These are phyloP conservation scores for Morpho deidamia DNA, from an alignment of 2,888 invertebrate species.

Conservation along the genomic window DNA sequence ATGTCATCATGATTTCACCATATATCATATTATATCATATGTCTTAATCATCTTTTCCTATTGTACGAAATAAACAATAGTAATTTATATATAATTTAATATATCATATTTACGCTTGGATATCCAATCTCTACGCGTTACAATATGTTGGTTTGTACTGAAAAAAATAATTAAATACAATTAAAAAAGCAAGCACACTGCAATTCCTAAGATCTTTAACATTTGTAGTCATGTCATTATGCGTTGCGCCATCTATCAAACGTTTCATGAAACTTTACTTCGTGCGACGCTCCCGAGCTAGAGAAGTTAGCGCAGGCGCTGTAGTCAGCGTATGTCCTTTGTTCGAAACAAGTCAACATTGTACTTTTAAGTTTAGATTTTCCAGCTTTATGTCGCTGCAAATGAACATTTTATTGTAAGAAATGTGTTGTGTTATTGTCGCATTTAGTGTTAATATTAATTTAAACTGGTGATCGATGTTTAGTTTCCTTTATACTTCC, in stretches of 20 bases:
- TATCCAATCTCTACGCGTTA: too few relatives aligned
- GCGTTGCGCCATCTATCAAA: conserved; percentile 61
- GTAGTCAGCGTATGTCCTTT: conserved; percentile 76
- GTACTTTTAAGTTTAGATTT: conserved; percentile 62
- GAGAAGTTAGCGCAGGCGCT: conserved; percentile 73
- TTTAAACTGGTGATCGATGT: conserved; percentile 42
- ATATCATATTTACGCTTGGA: too few relatives aligned
- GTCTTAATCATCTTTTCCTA: too few relatives aligned
- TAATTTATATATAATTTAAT: too few relatives aligned
- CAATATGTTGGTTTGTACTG: too few relatives aligned
- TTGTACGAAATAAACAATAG: too few relatives aligned
- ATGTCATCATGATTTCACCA: too few relatives aligned
- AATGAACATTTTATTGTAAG: conserved; percentile 47
- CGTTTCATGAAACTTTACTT: conserved; percentile 35
- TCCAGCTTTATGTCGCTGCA: conserved; percentile 47
- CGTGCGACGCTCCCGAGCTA: conserved; percentile 58
- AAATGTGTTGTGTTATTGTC: conserved; percentile 47
- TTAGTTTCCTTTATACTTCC: conserved; percentile 42
- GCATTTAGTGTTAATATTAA: conserved; percentile 36
- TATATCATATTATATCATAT: too few relatives aligned
- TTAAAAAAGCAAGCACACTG: too few relatives aligned
- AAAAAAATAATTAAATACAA: too few relatives aligned
- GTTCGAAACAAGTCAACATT: conserved; percentile 78
- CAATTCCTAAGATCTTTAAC: background rate
- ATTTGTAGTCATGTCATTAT: conserved; percentile 8